Evolutionary conservation across 2,113 vertebrate genomes (phyloP).

Genomic region (Apteryx owenii): DNA sequence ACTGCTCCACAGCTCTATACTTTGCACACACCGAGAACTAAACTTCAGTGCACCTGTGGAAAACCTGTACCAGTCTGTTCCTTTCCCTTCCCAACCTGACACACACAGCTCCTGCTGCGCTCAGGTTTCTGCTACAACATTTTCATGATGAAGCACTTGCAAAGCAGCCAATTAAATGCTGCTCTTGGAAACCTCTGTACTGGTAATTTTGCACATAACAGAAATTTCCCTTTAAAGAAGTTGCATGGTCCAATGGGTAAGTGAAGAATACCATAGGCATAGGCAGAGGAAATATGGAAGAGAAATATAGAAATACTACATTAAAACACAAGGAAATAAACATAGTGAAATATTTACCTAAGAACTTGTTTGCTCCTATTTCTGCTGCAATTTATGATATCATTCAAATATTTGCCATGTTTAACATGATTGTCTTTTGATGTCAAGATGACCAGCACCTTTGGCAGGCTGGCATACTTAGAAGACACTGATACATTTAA

Average conservation of each 20-base stretch:
- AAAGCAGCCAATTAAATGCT: not conserved
- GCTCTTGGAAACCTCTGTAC: not conserved
- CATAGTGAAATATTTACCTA: accelerated
- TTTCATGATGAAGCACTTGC: not conserved
- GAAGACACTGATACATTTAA: not conserved
- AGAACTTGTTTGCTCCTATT: not conserved
- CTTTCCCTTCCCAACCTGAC: not conserved
- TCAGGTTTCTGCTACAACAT: not conserved
- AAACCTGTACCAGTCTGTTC: not conserved
- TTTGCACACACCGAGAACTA: not conserved
- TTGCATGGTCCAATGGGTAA: not conserved
- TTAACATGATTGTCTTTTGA: not conserved
- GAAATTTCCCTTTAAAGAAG: not conserved
- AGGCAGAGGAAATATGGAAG: not conserved
- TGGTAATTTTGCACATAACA: not conserved
- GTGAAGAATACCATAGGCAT: not conserved
- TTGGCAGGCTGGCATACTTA: not conserved
- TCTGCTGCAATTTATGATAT: not conserved
- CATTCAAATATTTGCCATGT: not conserved
- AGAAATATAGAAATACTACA: not conserved
- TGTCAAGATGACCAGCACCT: not conserved
- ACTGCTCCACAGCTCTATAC: not conserved
- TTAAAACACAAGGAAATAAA: not conserved
- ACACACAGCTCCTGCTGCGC: not conserved
- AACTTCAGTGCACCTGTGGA: not conserved